Evolutionary conservation across 2,888 invertebrate species (phyloP).

Genomic region (Uloborus plumipes): DNA sequence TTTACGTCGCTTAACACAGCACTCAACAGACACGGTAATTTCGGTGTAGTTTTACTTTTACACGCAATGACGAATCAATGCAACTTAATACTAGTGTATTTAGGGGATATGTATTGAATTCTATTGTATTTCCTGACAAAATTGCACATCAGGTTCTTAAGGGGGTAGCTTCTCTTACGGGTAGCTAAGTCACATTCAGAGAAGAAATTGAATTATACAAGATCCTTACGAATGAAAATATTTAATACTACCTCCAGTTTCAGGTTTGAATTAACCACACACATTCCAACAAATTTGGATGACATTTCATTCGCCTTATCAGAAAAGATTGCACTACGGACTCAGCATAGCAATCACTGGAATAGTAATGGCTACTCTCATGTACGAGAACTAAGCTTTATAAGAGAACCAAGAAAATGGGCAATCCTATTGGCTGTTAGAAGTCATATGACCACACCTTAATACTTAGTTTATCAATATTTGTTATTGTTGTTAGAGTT

Average conservation of each 20-base stretch:
- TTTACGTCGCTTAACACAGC: no score
- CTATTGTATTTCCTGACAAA: no score
- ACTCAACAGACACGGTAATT: no score
- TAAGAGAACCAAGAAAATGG: conserved; percentile 35
- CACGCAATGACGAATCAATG: no score
- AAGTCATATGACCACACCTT: conserved; percentile 61
- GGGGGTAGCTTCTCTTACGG: no score
- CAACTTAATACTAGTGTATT: no score
- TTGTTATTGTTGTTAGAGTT: neutral
- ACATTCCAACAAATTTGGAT: conserved; percentile 35
- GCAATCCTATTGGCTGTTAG: conserved; percentile 55
- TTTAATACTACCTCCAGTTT: conserved; percentile 43
- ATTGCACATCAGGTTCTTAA: no score
- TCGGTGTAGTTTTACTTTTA: no score
- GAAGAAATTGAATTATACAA: no score
- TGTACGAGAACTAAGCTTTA: conserved; percentile 47
- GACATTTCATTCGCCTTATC: conserved; percentile 31
- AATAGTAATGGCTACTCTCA: conserved; percentile 57
- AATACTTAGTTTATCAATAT: conserved; percentile 3
- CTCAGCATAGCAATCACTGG: conserved; percentile 20
- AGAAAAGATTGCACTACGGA: conserved; percentile 41
- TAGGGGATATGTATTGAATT: no score
- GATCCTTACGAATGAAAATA: conserved; percentile 39
- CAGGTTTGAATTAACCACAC: conserved; percentile 17
- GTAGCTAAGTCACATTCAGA: no score